phyloP scores from a whole-genome alignment of 1,140 invertebrate species.

The Anagrus nilaparvatae region DNA sequence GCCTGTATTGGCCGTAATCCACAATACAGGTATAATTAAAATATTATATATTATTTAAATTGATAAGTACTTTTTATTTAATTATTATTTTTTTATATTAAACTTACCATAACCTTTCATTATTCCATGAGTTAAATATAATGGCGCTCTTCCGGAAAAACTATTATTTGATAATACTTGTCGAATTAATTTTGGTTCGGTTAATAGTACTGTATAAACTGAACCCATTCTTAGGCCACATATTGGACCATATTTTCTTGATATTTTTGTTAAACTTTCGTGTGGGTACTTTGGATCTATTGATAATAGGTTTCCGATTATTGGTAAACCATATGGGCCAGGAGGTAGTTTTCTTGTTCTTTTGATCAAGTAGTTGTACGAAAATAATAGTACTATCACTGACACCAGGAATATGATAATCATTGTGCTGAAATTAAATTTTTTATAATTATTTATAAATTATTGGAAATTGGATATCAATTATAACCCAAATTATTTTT shows the following conservation, averaged over 20 bases:
- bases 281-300: slow-evolving; percentile 58
- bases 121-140: slow-evolving; percentile 74
- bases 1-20: no score
- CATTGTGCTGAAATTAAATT: no score
- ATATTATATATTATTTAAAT: no score
- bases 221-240: slow-evolving; percentile 62
- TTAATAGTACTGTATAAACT: slow-evolving; percentile 60
- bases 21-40: no score
- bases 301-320: slow-evolving; percentile 68
- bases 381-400: no score
- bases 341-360: slow-evolving; percentile 46
- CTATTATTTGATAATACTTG: slow-evolving; percentile 58
- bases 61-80: not conserved
- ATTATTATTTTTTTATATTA: not conserved
- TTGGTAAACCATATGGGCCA: slow-evolving; percentile 64
- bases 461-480: no score
- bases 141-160: slow-evolving; percentile 62
- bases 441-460: no score
- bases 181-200: slow-evolving; percentile 58
- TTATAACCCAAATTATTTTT: no score
- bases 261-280: slow-evolving; percentile 52
- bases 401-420: no score
- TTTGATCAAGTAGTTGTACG: slow-evolving; percentile 7
- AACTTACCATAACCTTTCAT: slow-evolving; percentile 74
- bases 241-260: slow-evolving; percentile 57